These are phyloP conservation scores for Australoheros scitulus DNA, from an alignment of 2,113 vertebrate species.

Conservation along the genomic window DNA sequence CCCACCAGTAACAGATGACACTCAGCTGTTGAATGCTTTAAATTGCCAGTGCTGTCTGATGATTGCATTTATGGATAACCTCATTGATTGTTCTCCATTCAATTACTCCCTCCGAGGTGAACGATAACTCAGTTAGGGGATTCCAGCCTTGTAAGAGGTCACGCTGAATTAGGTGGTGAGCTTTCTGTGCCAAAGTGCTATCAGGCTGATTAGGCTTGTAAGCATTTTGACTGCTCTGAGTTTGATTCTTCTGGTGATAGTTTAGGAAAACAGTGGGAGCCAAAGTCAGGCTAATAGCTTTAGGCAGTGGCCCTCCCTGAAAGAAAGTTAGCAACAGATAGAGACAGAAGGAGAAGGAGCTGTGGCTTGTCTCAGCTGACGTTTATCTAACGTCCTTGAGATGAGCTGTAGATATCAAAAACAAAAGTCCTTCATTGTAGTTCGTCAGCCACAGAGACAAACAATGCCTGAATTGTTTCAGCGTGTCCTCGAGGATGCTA, in stretches of 20 bases:
- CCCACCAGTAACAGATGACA: slow-evolving; percentile 32
- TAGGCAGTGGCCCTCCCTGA: slow-evolving; percentile 1
- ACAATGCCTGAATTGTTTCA: slow-evolving; percentile 33
- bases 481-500: slow-evolving; percentile 25
- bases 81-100: slow-evolving; percentile 70
- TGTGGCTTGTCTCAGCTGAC: neutral
- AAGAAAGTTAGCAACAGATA: slow-evolving; percentile 33
- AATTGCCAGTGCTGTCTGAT: slow-evolving; percentile 50
- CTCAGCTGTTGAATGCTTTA: slow-evolving; percentile 53
- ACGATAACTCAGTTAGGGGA: slow-evolving; percentile 68
- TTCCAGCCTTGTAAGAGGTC: slow-evolving; percentile 65
- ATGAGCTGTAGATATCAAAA: slow-evolving; percentile 36
- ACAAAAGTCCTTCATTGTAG: slow-evolving; percentile 8
- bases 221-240: slow-evolving; percentile 42
- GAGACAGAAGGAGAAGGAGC: slow-evolving; percentile 16
- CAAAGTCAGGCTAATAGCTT: slow-evolving; percentile 53
- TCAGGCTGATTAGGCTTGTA: slow-evolving; percentile 66
- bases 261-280: slow-evolving; percentile 35
- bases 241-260: slow-evolving; percentile 56
- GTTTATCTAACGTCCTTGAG: slow-evolving; percentile 54
- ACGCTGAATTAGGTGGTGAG: slow-evolving; percentile 53
- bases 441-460: neutral
- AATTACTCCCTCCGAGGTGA: slow-evolving; percentile 65
- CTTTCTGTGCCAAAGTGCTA: slow-evolving; percentile 62
- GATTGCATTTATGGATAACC: slow-evolving; percentile 68